phyloP scores from a whole-genome alignment of 2,888 invertebrate genomes.

The Scrobipalpa atriplicella region DNA sequence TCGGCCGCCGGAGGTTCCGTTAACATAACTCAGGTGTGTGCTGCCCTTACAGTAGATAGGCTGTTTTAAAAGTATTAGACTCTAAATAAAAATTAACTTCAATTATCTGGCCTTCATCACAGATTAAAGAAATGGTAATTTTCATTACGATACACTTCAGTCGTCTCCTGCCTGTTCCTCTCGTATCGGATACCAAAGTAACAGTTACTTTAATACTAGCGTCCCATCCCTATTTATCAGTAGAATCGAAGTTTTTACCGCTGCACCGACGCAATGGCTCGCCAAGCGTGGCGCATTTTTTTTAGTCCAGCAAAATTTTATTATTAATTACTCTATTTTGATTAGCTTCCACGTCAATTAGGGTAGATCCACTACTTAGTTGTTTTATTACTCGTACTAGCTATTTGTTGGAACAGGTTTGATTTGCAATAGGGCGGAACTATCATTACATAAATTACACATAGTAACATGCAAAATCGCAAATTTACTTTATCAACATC shows the following conservation, averaged over 20 bases:
- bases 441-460: no score
- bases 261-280: constrained; percentile 29
- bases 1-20: no score
- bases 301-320: constrained; percentile 30
- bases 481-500: no score
- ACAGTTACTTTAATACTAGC: constrained; percentile 16
- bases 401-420: neutral
- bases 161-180: neutral
- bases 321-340: constrained; percentile 35
- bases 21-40: no score
- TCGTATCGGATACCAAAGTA: neutral
- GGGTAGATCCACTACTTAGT: constrained; percentile 27
- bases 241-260: constrained; percentile 37
- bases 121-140: no score
- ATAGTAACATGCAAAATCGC: neutral
- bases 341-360: constrained; percentile 34
- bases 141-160: no score
- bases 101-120: no score
- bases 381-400: neutral
- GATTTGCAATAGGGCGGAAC: neutral
- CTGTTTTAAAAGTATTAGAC: no score
- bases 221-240: constrained; percentile 32
- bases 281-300: constrained; percentile 30
- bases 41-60: no score
- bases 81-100: no score